Conservation (phyloP, 2,797 vertebrate genomes). For the Lithobates sylvaticus region DNA sequence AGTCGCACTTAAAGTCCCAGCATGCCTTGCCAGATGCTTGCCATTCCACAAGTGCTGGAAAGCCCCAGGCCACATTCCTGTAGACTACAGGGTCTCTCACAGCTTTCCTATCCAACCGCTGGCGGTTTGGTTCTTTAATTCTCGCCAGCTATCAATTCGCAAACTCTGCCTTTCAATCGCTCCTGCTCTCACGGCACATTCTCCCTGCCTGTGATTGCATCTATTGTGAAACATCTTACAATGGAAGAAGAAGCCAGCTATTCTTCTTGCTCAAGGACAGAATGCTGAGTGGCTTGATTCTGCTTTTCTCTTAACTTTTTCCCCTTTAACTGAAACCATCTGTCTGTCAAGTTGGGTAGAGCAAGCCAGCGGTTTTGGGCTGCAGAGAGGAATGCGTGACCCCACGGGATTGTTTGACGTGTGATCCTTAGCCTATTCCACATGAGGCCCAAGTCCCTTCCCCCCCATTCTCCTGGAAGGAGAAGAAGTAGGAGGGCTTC, state of each 20-base stretch:
- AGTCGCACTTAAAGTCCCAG: too few relatives aligned
- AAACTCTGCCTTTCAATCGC: too few relatives aligned
- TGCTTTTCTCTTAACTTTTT: slow-evolving; percentile 22
- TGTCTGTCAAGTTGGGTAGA: slow-evolving; percentile 31
- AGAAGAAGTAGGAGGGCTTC: too few relatives aligned
- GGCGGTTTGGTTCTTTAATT: too few relatives aligned
- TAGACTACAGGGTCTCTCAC: too few relatives aligned
- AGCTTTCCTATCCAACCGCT: too few relatives aligned
- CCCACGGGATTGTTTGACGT: slow-evolving; percentile 33
- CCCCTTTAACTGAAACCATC: slow-evolving; percentile 51
- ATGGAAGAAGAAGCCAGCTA: background rate
- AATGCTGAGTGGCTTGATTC: slow-evolving; percentile 13
- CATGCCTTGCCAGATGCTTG: too few relatives aligned
- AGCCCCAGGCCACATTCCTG: too few relatives aligned
- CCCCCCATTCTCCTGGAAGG: background rate
- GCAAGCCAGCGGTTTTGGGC: slow-evolving; percentile 48
- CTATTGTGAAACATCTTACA: background rate
- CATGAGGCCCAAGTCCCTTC: slow-evolving; percentile 4
- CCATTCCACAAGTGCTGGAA: too few relatives aligned
- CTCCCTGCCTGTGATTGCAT: background rate
- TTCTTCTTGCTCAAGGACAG: background rate
- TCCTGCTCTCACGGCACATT: too few relatives aligned
- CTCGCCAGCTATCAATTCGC: too few relatives aligned
- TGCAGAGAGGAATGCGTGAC: slow-evolving; percentile 34
- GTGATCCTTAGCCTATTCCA: slow-evolving; percentile 24